Evolutionary conservation across 2,797 vertebrate genomes (phyloP), one percentile per base, ranked within the genome.

Genomic region (Sebastes reedi): DNA sequence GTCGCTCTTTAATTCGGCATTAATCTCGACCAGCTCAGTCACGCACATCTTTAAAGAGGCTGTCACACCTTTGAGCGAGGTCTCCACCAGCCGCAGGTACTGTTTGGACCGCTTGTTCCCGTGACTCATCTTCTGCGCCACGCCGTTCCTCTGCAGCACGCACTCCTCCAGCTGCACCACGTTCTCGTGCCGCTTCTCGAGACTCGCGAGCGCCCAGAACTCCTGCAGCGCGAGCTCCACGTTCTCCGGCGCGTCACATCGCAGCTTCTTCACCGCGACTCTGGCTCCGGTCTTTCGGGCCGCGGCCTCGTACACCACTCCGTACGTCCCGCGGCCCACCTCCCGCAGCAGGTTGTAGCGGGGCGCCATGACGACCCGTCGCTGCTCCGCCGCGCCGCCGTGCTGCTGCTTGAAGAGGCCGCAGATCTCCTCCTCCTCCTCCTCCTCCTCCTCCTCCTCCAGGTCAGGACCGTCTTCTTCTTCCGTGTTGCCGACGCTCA

Each of bases 131-230:
- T 92, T 97, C 93, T 97, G 97, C 58, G 97, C 97, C 89, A 97
- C 89, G 16, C 96, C 96, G 92, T 97, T 96, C 82, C 96, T 95
- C 91, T 99, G 98, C 69, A 99, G 94, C 72, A 99, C 97, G 67
- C 98, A 99, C 92, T 99, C 98, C 81, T 99, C 98, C 91, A 99
- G 95, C 81, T 97, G 97, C 52, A 99, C 97, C 61, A 99, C 96
- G 77, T 99, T 99, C 68, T 96, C 96, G 65, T 98, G 98, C 66
- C 96, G 95, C 82, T 97, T 96, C 80, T 97, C 96, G 77, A 99
- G 94, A 86, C 97, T 98, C n/a, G 97, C 95, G 78, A 99, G 93
- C 81, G 98, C 97, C 97, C 98, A 98, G 93, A 99, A 98, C 91
- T 98, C 98, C 13, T 97, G 96, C 82, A 99, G 88, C 1, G 97